phyloP scores from a whole-genome alignment of 2,888 invertebrate genomes.

The Zygaena filipendulae region DNA sequence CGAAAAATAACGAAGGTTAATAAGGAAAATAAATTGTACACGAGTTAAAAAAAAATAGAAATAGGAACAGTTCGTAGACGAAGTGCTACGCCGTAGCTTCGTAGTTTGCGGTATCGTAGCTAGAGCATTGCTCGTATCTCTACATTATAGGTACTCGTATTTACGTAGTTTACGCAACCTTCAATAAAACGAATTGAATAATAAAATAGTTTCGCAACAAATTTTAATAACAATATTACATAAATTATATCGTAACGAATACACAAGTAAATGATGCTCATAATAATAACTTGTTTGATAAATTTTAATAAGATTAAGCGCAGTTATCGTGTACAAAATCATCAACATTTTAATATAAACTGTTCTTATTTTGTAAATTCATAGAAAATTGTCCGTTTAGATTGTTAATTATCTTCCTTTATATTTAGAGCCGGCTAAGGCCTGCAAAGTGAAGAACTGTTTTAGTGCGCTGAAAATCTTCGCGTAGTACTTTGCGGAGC shows the following conservation, averaged over 20 bases:
- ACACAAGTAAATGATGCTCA: conserved; percentile 41
- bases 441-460: conserved; percentile 64
- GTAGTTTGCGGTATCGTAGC: too few species aligned
- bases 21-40: too few species aligned
- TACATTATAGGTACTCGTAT: too few species aligned
- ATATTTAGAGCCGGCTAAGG: conserved; percentile 55
- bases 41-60: too few species aligned
- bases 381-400: conserved; percentile 15
- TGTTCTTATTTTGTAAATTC: neutral
- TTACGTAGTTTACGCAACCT: too few species aligned
- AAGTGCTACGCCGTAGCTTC: too few species aligned
- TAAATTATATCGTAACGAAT: conserved; percentile 47
- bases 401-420: conserved; percentile 43
- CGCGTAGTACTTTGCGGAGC: conserved; percentile 53
- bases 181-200: conserved; percentile 12
- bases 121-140: too few species aligned
- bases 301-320: conserved; percentile 27
- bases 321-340: conserved; percentile 4
- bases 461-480: conserved; percentile 61
- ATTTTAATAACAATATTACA: conserved; percentile 49
- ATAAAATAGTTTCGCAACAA: conserved; percentile 28
- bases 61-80: too few species aligned
- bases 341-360: neutral
- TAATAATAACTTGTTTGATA: conserved; percentile 32
- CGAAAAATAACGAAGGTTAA: neutral